Base-by-base conservation (phyloP, 2,797 vertebrate genomes). In the Mormyrops attenuatus region DNA sequence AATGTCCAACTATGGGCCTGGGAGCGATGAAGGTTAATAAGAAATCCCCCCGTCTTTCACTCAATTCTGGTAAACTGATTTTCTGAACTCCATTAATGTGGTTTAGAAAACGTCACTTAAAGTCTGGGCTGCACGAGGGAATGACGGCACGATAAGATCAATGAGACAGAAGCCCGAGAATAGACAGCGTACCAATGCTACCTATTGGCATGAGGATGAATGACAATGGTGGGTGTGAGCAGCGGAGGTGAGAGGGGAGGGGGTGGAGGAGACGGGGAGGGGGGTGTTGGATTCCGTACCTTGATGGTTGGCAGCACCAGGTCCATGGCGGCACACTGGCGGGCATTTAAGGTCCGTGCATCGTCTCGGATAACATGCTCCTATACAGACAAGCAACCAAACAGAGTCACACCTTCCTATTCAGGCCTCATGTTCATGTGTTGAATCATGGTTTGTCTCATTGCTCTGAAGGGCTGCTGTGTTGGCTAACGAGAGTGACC, bases 261-360 rank as follows among this genome's bases (percentile, higher is more conserved):
- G 1, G 1, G 49, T 15, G 41, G 26, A 52, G n/a, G 49, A 30
- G 30, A 30, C 3, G 47, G 22, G 49, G 26, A 34, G 15, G 7
- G 38, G 69, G 38, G 41, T 3, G 73, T 34, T 41, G 17, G 73
- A 22, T 8, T 38, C 38, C 11, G 90, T 94, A 99, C 99, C 98
- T 99, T 99, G 93, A 99, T 97, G 89, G 98, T 99, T 77, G 97
- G 97, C 89, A 99, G 95, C 88, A 98, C 97, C 55, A 98, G 96
- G 87, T 99, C 99, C 98, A 99, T 97, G 91, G 97, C 92, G 2
- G 97, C 97, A 89, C 98, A 99, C 91, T 99, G 98, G 91, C 98
- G 94, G 90, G 97, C 96, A 0, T 96, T 97, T 94, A 99, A 95
- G 94, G 98, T 98, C 88, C 96, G 97, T 92, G 97, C 95, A 91